Percentiles rank a stretch among this genome's conserved stretches.
Conservation (phyloP, 1,140 invertebrate genomes). For the Frieseomelitta varia region DNA sequence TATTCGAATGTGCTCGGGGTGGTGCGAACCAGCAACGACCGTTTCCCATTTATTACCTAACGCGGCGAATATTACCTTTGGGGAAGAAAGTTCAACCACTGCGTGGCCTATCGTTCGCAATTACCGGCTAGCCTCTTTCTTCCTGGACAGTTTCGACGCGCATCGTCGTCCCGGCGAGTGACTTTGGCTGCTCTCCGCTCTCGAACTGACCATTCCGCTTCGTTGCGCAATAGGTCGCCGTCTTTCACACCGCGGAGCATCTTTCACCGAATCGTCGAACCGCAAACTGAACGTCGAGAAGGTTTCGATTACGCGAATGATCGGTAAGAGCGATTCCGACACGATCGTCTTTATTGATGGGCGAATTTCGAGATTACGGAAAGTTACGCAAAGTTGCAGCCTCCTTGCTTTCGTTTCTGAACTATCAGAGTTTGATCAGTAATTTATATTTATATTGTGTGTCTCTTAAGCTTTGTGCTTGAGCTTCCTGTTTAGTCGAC, state of each 20-base stretch:
- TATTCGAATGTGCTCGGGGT: neutral
- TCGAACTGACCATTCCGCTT: constrained; percentile 10
- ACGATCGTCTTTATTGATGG: constrained; percentile 9
- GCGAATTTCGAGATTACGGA: neutral
- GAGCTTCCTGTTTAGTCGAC: neutral
- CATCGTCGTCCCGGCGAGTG: neutral
- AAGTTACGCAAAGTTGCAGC: neutral
- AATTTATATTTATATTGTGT: too few relatives aligned
- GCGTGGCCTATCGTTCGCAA: constrained; percentile 34
- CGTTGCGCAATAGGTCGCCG: constrained; percentile 50
- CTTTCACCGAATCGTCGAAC: constrained; percentile 40
- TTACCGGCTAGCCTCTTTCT: constrained; percentile 36
- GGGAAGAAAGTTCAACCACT: constrained; percentile 57
- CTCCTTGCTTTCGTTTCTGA: neutral
- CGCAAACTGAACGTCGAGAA: neutral
- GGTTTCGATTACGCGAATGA: constrained; percentile 32
- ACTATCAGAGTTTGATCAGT: too few relatives aligned
- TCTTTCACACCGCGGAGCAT: neutral
- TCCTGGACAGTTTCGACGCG: constrained; percentile 39
- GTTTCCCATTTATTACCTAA: constrained; percentile 52
- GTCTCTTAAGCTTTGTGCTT: too few relatives aligned
- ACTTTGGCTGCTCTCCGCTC: constrained; percentile 1
- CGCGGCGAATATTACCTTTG: constrained; percentile 31
- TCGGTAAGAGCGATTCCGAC: neutral
- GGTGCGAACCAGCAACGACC: neutral